Evolutionary conservation across 2,113 vertebrate species (phyloP), one percentile per base, ranked within the genome.

Genomic region (Triplophysa dalaica): DNA sequence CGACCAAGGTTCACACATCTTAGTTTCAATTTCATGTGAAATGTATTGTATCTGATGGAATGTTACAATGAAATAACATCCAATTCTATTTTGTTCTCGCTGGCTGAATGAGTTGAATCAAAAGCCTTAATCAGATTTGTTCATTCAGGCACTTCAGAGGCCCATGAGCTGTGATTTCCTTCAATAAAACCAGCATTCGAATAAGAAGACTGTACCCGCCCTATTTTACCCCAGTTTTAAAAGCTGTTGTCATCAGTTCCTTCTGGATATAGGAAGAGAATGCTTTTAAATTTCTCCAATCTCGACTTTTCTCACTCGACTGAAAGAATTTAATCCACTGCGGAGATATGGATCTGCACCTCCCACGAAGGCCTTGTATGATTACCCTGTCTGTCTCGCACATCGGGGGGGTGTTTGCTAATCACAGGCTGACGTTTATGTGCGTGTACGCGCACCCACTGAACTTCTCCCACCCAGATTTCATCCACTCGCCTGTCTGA

Each of bases 391-490:
- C 68, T 24, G 58, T 50, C 60, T 64, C 24, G 67, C 64, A 70
- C n/a, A 33, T 48, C 52, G 21, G 54, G 8, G 43, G 22, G 24
- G 17, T 69, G 75, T 43, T 66, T 70, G 54, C n/a, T 74, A 73
- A 80, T 80, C 60, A 45, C 19, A 80, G 22, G 19, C 29, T 16
- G 26, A 22, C 16, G 62, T 63, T 82, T 82, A 85, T 82, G 81
- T 85, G 74, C 68, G 60, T 74, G 74, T 77, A 76, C 50, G 61
- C 48, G 83, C n/a, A 21, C 16, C 19, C 50, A 4, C 50, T 87
- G 87, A 87, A 81, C 81, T 70, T 84, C 29, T 58, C 70, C 79
- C 48, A 13, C 56, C 52, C 26, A 56, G 61, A 50, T 74, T 22
- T 68, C 16, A 56, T 45, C 48, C 38, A 13, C 80, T 82, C 75